Evolutionary conservation across 1,140 invertebrate genomes (phyloP), one percentile per base, ranked within the genome.

Genomic region (Daktulosphaira vitifoliae): DNA sequence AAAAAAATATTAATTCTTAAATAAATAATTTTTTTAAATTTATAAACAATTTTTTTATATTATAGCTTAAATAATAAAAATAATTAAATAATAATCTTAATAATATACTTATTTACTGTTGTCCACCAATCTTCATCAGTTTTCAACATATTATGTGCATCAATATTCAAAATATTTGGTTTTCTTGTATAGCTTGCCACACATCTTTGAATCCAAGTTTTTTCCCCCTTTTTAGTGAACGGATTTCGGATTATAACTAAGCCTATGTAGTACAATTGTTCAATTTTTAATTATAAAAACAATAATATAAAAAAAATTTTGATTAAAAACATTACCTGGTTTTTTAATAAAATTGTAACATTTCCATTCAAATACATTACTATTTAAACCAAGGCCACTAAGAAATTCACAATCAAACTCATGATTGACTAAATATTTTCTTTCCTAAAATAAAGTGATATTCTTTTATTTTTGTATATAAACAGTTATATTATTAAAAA

Each of bases 201-300:
- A 76, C 88, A 88, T 75, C 84, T 82, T 49, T 80, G 75, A 15
- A 89, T 85, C 92, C 91, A 96, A 74, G 86, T 86, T 64, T 82
- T 80, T 74, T 93, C 90, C 1, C 87, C 89, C 49, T 77, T 68
- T 20, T 71, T 48, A 29, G 84, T 86, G 75, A 96, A 95, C 49
- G 92, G 89, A 77, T 95, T 92, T 70, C 77, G 78, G 52, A 96
- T 87, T 48, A 90, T 80, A 69, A 92, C 76, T 26, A 93, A 78
- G 15, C 90, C 85, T 84, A 68, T 16, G 69, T n/a, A 22, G 0
- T 9, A 11, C 5, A 16, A 37, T 50, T 18, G 11, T 7, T 46
- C 18, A 52, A 20, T 25, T 39, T 25, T 20, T 4, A 38, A 42
- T n/a, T 38, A 44, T 25, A 44, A 25, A 13, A 13, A 65, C 18